Percentiles rank a stretch among this genome's conserved stretches.
Conservation (phyloP, 1,140 invertebrate genomes). For the Ooceraea biroi region DNA sequence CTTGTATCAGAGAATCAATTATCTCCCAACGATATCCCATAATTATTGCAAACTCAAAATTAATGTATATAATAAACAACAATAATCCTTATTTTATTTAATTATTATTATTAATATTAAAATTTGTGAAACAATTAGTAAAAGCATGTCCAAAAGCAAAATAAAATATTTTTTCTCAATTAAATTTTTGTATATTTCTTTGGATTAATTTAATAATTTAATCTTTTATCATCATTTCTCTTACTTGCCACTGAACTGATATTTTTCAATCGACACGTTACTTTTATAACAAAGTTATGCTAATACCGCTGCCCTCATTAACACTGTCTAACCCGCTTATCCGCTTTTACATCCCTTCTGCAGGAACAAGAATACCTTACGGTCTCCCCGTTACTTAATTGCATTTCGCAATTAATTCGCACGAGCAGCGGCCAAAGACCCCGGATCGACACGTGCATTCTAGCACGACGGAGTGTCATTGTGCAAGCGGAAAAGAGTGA, state of each 20-base stretch:
- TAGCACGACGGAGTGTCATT: conserved; percentile 29
- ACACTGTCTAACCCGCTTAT: background rate
- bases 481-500: conserved; percentile 65
- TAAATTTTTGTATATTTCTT: background rate
- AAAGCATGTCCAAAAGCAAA: background rate
- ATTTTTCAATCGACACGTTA: background rate
- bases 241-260: background rate
- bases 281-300: background rate
- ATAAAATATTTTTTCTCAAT: background rate
- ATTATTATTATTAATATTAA: too few relatives aligned
- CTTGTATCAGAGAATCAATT: background rate
- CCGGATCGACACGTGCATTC: conserved; percentile 7
- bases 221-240: too few relatives aligned
- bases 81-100: too few relatives aligned
- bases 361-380: background rate
- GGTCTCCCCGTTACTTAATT: background rate
- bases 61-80: too few relatives aligned
- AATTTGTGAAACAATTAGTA: too few relatives aligned
- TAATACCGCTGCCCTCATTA: background rate
- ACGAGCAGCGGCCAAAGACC: background rate
- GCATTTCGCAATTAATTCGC: conserved; percentile 38
- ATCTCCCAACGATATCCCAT: background rate
- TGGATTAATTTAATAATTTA: background rate
- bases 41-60: background rate
- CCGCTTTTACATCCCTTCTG: background rate